Base-by-base conservation (phyloP, 64 coral and sea anemone species). In the Stichodactyla helianthus region DNA sequence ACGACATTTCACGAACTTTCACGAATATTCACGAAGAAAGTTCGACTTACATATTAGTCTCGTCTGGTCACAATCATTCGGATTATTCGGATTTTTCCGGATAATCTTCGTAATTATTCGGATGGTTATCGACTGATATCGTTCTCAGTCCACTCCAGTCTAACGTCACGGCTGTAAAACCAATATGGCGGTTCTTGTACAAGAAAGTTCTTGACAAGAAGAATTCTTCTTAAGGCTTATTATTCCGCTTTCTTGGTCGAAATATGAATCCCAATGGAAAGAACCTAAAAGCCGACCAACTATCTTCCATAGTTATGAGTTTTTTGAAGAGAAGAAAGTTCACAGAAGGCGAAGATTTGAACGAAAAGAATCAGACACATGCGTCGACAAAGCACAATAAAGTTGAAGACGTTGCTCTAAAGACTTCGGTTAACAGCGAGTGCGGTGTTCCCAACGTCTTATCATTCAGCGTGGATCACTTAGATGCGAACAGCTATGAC, bases 251-350 rank as follows among this genome's bases (percentile, higher is more conserved):
- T 51, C 70, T 86, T 31, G 10, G 14, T 19, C 11, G 79, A 93
- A 97, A 88, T 93, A 97, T 97, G 94, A 97, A 79, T 92, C 57
- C 91, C 71, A 44, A 97, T 97, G 91, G 88, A 28, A 97, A 93
- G 86, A 86, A 86, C 52, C 68, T 93, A 52, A 93, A 91, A 82
- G 51, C 77, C 19, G 95, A 97, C 57, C 86, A 88, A 70, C 53
- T 93, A 74, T 88, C 92, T 17, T 53, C 89, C 58, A 88, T 93
- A 91, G 86, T 97, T 35, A 91, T 79, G 54, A 97, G 89, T 79
- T 97, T 97, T 89, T 89, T 97, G 22, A 97, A 91, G 27, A 93
- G 91, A 80, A 90, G 95, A 86, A 97, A 93, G 83, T 97, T 93
- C 86, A 88, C 86, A 31, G 92, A 93, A 18, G 79, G 83, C 53